These are phyloP conservation scores for Pantala flavescens DNA, from an alignment of 1,140 invertebrate genomes.

Conservation along the genomic window DNA sequence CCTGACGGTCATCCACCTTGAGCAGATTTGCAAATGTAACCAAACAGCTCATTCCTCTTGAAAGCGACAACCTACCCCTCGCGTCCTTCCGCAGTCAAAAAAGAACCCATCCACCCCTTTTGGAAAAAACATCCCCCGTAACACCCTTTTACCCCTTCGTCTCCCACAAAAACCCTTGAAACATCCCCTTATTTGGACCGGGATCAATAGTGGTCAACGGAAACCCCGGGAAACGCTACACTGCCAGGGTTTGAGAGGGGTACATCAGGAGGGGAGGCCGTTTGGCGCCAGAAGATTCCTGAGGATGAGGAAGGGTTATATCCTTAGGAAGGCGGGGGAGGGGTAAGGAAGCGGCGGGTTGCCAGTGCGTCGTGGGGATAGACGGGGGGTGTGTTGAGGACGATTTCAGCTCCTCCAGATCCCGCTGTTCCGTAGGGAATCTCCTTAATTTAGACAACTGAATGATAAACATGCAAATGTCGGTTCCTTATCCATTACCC, in stretches of 20 bases:
- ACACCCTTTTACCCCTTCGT: neutral
- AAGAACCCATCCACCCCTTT: neutral
- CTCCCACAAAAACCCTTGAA: neutral
- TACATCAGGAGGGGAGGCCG: neutral
- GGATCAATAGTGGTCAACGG: slow-evolving; percentile 4
- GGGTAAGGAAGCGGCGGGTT: neutral
- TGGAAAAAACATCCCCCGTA: neutral
- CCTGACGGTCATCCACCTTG: no score
- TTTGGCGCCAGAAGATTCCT: neutral
- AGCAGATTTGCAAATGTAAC: neutral
- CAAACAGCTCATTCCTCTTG: neutral
- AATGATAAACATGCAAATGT: no score
- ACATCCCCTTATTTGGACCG: neutral
- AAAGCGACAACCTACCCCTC: neutral
- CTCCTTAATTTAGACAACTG: no score
- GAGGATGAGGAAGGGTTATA: neutral
- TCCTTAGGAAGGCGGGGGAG: neutral
- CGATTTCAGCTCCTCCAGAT: no score
- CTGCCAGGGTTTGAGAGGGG: neutral
- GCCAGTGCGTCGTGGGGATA: neutral
- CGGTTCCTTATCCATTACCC: no score
- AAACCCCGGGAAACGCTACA: neutral
- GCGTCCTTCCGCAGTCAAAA: neutral
- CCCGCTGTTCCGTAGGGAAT: no score
- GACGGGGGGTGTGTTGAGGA: neutral